Percentiles rank a stretch among this genome's conserved stretches.
Evolutionary conservation across 2,797 vertebrate genomes (phyloP).

Genomic region (Gymnothorax javanicus): DNA sequence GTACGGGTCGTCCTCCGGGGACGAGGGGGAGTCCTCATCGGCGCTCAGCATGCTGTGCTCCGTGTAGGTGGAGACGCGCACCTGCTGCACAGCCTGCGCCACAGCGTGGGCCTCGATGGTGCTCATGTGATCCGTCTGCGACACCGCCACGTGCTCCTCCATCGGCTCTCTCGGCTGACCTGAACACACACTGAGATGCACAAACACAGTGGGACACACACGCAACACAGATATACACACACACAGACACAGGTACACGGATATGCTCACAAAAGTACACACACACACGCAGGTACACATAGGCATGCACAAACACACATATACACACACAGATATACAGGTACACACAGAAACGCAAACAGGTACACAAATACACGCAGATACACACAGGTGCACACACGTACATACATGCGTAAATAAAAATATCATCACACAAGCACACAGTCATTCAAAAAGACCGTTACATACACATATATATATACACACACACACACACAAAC

Average conservation of each 20-base stretch:
- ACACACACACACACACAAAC: too few species aligned
- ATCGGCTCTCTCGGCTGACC: slow-evolving; percentile 66
- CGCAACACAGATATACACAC: slow-evolving; percentile 31
- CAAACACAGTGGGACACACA: slow-evolving; percentile 24
- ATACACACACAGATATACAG: neutral
- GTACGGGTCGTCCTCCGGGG: slow-evolving; percentile 91
- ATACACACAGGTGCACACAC: neutral
- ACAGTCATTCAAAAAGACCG: too few species aligned
- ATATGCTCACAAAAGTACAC: slow-evolving; percentile 17
- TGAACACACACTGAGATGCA: slow-evolving; percentile 26
- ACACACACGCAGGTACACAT: neutral
- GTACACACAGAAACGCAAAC: neutral
- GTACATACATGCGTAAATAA: neutral
- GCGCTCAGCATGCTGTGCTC: slow-evolving; percentile 93
- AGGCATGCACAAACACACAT: neutral
- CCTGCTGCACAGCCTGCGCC: slow-evolving; percentile 88
- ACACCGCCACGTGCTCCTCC: slow-evolving; percentile 88
- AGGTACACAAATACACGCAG: neutral
- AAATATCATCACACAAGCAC: too few species aligned
- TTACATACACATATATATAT: too few species aligned
- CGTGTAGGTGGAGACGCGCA: slow-evolving; percentile 91
- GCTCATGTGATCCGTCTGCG: slow-evolving; percentile 91
- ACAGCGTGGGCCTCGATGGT: slow-evolving; percentile 94
- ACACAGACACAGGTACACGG: slow-evolving; percentile 28
- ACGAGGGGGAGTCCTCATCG: slow-evolving; percentile 94